Evolutionary conservation across 1,140 invertebrate genomes (phyloP).

Genomic region (Lepidurus arcticus): DNA sequence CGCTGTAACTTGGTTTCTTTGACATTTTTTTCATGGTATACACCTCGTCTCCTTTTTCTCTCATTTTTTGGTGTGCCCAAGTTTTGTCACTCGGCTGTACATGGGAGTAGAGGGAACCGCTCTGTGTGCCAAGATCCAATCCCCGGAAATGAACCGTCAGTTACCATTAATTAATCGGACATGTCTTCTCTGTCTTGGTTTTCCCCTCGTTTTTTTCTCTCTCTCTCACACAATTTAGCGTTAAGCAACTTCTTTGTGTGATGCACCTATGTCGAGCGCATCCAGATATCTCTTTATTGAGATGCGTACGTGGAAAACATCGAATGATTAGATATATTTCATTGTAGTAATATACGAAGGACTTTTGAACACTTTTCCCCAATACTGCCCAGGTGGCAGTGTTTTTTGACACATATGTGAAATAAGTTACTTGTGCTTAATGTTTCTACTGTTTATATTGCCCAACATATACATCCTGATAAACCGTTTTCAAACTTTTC

Average conservation of each 20-base stretch:
- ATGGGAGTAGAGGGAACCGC: not conserved
- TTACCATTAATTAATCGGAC: slow-evolving; percentile 15
- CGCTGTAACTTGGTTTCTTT: not conserved
- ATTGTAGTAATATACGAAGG: too few species aligned
- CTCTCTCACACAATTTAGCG: not conserved
- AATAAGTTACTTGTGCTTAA: not conserved
- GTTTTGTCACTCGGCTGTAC: not conserved
- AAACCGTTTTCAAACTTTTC: too few species aligned
- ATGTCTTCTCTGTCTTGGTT: not conserved
- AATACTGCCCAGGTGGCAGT: not conserved
- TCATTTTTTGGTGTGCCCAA: slow-evolving; percentile 21
- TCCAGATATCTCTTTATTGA: too few species aligned
- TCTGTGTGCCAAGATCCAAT: slow-evolving; percentile 14
- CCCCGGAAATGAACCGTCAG: slow-evolving; percentile 20
- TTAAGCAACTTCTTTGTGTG: not conserved
- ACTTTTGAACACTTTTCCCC: too few species aligned
- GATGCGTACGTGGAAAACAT: too few species aligned
- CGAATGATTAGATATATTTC: too few species aligned
- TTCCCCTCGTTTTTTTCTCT: not conserved
- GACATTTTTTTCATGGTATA: not conserved
- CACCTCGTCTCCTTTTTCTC: slow-evolving; percentile 15
- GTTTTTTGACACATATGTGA: not conserved
- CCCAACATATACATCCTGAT: not conserved
- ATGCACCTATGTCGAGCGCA: not conserved
- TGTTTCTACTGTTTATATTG: not conserved